Evolutionary conservation across 2,797 vertebrate genomes (phyloP).

Genomic region (Tapirus indicus): DNA sequence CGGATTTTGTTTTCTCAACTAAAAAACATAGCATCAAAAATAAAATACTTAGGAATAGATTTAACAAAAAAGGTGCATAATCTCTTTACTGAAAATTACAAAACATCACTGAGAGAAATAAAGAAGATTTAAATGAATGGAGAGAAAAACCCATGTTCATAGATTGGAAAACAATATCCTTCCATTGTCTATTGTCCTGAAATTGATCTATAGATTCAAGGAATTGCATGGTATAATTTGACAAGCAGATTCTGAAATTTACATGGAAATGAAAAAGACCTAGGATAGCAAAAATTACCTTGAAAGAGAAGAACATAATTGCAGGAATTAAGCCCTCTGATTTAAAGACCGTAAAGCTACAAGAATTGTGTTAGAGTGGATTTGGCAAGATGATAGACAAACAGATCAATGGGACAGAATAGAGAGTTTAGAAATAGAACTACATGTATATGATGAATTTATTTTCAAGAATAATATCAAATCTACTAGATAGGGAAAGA

Average conservation of each 20-base stretch:
- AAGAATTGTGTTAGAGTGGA: not conserved
- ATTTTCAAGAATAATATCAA: slow-evolving; percentile 27
- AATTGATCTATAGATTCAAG: not conserved
- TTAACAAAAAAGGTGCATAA: not conserved
- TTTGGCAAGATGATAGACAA: not conserved
- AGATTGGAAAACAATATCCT: not conserved
- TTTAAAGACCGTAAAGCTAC: not conserved
- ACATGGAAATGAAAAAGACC: not conserved
- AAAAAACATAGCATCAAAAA: slow-evolving; percentile 1
- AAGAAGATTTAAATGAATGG: not conserved
- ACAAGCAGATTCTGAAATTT: not conserved
- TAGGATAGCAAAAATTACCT: not conserved
- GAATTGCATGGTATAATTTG: not conserved
- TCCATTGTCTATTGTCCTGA: not conserved
- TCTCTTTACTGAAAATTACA: not conserved
- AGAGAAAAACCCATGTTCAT: not conserved
- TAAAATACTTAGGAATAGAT: not conserved
- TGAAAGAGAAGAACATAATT: slow-evolving; percentile 17
- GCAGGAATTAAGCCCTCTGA: not conserved
- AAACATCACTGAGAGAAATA: not conserved
- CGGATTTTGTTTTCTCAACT: not conserved
- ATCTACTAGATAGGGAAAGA: not conserved
- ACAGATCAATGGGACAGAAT: not conserved
- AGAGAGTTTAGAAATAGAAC: not conserved
- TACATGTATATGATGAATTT: not conserved